Percentiles rank a stretch among this genome's conserved stretches.
Conservation (phyloP, 64 coral and sea anemone genomes). For the Platygyra sinensis region DNA sequence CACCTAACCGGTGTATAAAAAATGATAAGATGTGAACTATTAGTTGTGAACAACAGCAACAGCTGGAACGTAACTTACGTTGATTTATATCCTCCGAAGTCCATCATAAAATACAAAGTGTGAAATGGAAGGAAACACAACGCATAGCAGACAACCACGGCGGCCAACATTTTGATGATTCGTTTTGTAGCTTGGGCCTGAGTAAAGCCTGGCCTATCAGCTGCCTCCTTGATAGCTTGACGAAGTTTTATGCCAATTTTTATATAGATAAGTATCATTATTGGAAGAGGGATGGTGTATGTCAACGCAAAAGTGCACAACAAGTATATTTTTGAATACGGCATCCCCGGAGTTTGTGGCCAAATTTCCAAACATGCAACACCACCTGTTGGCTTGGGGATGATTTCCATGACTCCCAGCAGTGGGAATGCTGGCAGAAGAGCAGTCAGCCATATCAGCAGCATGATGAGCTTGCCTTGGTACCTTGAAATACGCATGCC, state of each 20-base stretch:
- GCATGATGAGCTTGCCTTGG: slow-evolving; percentile 83
- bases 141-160: slow-evolving; percentile 94
- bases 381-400: neutral
- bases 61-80: slow-evolving; percentile 19
- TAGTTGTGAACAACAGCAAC: neutral
- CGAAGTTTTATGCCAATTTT: slow-evolving; percentile 83
- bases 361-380: slow-evolving; percentile 8
- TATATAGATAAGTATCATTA: slow-evolving; percentile 90
- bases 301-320: slow-evolving; percentile 64
- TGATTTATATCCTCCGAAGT: slow-evolving; percentile 42
- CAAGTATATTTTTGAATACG: slow-evolving; percentile 44
- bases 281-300: slow-evolving; percentile 81
- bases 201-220: slow-evolving; percentile 88
- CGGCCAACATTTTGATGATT: slow-evolving; percentile 87
- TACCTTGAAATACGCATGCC: slow-evolving; percentile 71
- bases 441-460: slow-evolving; percentile 84
- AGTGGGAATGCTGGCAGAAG: slow-evolving; percentile 87
- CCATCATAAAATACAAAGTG: slow-evolving; percentile 64
- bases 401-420: slow-evolving; percentile 60
- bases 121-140: slow-evolving; percentile 88
- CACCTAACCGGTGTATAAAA: neutral
- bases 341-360: slow-evolving; percentile 41
- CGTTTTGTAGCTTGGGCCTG: slow-evolving; percentile 74
- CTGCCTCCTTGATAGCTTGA: slow-evolving; percentile 84
- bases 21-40: neutral